Evolutionary conservation across 2,113 vertebrate genomes (phyloP), one percentile per base, ranked within the genome.

Genomic region (Nerophis lumbriciformis): DNA sequence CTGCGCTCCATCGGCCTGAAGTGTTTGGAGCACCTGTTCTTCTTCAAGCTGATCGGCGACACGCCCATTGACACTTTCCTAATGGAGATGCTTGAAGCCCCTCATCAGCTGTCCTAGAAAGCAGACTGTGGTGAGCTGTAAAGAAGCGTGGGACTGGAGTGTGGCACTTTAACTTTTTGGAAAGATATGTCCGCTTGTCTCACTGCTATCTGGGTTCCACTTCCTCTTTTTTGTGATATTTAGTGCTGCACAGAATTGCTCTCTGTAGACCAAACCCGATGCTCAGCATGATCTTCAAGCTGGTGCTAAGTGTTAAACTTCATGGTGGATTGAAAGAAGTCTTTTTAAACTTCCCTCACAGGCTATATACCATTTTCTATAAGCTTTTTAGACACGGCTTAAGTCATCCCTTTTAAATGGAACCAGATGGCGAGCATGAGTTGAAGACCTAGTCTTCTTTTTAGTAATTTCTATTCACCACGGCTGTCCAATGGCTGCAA

Each of bases 31-130:
- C 94, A 96, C 72, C 93, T 96, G 48, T 96, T 96, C 85, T 96
- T 96, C 89, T 96, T 96, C 87, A 96, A 96, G 88, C 90, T 96
- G 72, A 96, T 96, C 0, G 94, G 94, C 19, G 93, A 96, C 89
- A 96, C 94, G 38, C 94, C 94, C 82, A 94, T 96, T 16, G 94
- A 96, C 88, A 96, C 94, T 87, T 96, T 96, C 84, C 93, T 96
- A 65, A 94, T 96, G 94, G 94, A 96, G 87, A 96, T 96, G 94
- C 91, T 96, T 48, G 94, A 96, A 89, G 93, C 94, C 28, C 93
- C 93, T 59, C 94, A 94, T 88, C 93, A 94, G 87, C 87, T 93
- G 73, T 88, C 91, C 70, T 94, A 90, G 91, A 72, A 58, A 63
- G 75, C 73, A 73, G 83, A 72, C 79, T 81, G 83, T 86, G 83